phyloP scores from a whole-genome alignment of 2,797 vertebrate genomes.

The Catharus ustulatus region DNA sequence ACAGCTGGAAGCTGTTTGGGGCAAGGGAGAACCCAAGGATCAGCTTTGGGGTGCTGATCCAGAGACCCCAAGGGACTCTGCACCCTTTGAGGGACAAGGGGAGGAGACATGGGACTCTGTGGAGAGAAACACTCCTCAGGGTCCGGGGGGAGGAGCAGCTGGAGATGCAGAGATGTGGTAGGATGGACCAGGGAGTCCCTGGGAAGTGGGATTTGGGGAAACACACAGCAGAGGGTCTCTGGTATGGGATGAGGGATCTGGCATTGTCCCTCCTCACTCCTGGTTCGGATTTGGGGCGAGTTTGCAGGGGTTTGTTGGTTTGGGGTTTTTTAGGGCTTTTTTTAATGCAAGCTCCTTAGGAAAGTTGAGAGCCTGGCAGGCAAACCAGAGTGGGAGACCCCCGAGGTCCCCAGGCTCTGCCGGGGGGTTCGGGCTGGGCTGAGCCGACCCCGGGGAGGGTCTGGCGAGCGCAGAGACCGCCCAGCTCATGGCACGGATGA shows the following conservation, averaged over 20 bases:
- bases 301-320: background rate
- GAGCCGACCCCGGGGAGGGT: background rate
- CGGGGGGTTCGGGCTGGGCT: background rate
- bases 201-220: background rate
- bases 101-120: accelerated
- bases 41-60: background rate
- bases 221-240: background rate
- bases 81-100: no score
- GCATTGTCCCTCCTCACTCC: background rate
- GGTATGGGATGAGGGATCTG: background rate
- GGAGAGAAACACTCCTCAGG: accelerated
- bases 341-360: background rate
- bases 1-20: background rate
- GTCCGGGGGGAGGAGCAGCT: accelerated
- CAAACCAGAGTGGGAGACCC: no score
- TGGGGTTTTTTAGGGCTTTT: background rate
- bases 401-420: background rate
- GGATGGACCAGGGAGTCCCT: background rate
- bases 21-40: background rate
- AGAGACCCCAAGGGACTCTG: background rate
- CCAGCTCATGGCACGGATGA: background rate
- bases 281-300: background rate
- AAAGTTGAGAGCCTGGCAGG: background rate
- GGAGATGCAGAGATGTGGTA: accelerated
- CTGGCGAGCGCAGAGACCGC: background rate